Base-by-base conservation (phyloP, 2,797 vertebrate species). In the Psittacula derbiana region DNA sequence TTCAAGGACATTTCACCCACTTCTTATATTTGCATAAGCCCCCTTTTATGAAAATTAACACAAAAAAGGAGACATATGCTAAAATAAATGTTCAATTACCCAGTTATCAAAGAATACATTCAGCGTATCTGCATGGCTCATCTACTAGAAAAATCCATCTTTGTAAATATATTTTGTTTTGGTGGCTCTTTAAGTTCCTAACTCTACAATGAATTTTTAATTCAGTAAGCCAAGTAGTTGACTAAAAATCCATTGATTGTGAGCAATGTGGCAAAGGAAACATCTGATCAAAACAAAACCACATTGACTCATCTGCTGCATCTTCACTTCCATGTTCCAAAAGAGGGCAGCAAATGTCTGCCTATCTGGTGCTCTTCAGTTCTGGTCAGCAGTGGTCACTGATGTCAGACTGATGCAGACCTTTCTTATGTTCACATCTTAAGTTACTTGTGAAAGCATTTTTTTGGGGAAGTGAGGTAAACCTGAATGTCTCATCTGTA, bases 331-430 rank as follows among this genome's bases (percentile, higher is more conserved):
- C 17, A 31, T 88, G 13, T 82, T 97, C 98, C 98, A 97, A 98
- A 97, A 98, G 98, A 98, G 98, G 98, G 98, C 98, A 98, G 98
- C 97, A 98, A 81, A 97, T 88, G 79, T 86, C 96, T 95, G 20
- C 88, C 66, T 90, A 50, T 50, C 33, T 40, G 17, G 12, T 46
- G 30, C 28, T 88, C 41, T 60, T 33, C 27, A 33, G 23, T 78
- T 93, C 72, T 84, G 93, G 80, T 95, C 95, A 96, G 44, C 57
- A 73, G 52, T 47, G 88, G 86, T 91, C 94, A 95, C 18, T 66
- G 53, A 52, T 17, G 38, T 58, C 27, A 38, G 55, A 9, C 8
- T 67, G 36, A 44, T 65, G 46, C 49, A 70, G 69, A 76, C 17
- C 19, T 65, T 81, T 82, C 33, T 11, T 71, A 4, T 36, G 25